phyloP scores from a whole-genome alignment of 2,113 vertebrate genomes.

The Nyctibius bracteatus region DNA sequence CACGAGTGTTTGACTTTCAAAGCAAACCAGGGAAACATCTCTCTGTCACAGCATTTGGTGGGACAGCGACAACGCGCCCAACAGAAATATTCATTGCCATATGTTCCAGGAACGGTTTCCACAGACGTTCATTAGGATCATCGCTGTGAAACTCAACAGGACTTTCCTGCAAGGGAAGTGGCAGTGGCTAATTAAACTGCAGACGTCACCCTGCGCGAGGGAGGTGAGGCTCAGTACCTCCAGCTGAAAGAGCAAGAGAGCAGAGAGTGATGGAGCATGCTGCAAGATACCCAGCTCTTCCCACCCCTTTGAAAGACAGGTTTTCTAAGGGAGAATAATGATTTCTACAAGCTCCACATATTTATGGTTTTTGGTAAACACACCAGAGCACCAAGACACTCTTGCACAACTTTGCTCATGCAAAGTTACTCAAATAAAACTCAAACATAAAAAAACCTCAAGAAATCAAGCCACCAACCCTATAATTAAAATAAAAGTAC shows the following conservation, averaged over 20 bases:
- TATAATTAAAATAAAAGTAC: not conserved
- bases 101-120: slow-evolving; percentile 2
- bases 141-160: not conserved
- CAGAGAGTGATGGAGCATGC: not conserved
- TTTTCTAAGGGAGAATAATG: not conserved
- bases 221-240: not conserved
- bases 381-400: not conserved
- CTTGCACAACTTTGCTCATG: not conserved
- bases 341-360: not conserved
- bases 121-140: slow-evolving; percentile 34
- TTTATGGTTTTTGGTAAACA: not conserved
- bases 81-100: slow-evolving; percentile 50
- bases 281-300: not conserved
- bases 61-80: slow-evolving; percentile 3
- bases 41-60: not conserved
- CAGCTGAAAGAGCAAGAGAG: not conserved
- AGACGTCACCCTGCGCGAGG: not conserved
- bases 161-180: slow-evolving; percentile 1
- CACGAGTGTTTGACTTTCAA: not conserved
- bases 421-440: not conserved
- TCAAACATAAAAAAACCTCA: not conserved
- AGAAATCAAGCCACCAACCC: not conserved
- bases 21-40: not conserved
- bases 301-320: not conserved
- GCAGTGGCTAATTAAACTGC: slow-evolving; percentile 48